Conservation (phyloP, 1,140 invertebrate genomes). For the Sitobion miscanthi region DNA sequence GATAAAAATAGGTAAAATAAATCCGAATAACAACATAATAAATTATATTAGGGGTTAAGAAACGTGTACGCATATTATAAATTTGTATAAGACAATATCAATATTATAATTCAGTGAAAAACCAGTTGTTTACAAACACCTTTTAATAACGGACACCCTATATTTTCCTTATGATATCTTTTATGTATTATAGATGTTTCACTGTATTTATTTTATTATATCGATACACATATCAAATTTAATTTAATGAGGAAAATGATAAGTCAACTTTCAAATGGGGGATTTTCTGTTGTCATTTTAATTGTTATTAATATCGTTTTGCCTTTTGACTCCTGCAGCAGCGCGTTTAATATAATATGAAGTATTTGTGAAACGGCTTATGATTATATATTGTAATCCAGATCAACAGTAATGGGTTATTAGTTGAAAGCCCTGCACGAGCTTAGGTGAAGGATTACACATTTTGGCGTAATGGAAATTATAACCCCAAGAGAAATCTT, state of each 20-base stretch:
- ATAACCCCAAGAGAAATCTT: constrained; percentile 5
- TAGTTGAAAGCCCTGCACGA: not conserved
- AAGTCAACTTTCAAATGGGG: not conserved
- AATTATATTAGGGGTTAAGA: too few species aligned
- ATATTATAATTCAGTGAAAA: not conserved
- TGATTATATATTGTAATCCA: not conserved
- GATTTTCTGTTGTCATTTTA: not conserved
- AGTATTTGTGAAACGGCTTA: not conserved
- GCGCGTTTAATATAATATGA: not conserved
- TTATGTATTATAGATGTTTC: not conserved
- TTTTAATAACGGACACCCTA: not conserved
- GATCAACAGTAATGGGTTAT: not conserved
- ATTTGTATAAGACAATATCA: not conserved
- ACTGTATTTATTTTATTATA: not conserved
- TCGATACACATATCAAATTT: not conserved
- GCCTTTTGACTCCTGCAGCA: not conserved
- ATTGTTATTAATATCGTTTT: not conserved
- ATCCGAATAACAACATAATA: too few species aligned
- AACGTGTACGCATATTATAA: not conserved
- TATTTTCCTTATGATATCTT: not conserved
- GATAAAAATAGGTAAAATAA: too few species aligned
- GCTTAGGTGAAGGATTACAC: not conserved
- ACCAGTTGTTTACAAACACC: not conserved
- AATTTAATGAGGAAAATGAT: not conserved
- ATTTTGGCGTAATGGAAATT: not conserved